Conservation (phyloP, 2,888 invertebrate species). For the Blomia tropicalis region DNA sequence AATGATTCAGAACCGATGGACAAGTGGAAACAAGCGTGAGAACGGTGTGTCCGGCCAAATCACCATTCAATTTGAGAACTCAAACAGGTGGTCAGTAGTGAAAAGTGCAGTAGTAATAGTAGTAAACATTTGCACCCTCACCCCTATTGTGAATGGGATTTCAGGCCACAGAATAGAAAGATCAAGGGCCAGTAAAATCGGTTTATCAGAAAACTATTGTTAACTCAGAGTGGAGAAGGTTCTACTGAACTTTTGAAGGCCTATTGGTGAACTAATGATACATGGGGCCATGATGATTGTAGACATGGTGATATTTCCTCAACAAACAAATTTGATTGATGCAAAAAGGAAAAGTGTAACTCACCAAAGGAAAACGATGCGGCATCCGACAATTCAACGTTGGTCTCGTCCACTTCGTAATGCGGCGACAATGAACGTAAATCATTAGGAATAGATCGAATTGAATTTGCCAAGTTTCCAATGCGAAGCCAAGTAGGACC, state of each 20-base stretch:
- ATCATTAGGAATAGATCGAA: slow-evolving; percentile 1
- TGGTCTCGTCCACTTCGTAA: background rate
- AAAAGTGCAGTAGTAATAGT: background rate
- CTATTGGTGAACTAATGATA: too few relatives aligned
- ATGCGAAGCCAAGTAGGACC: background rate
- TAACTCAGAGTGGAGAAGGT: too few relatives aligned
- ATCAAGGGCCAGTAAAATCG: too few relatives aligned
- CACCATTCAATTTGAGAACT: background rate
- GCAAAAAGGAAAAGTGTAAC: background rate
- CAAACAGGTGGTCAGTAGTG: slow-evolving; percentile 6
- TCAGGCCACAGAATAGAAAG: too few relatives aligned
- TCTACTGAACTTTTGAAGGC: too few relatives aligned
- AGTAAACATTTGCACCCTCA: too few relatives aligned
- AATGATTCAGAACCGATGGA: too few relatives aligned
- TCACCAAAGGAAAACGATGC: background rate
- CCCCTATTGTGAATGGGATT: too few relatives aligned
- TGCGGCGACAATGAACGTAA: background rate
- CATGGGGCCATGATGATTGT: too few relatives aligned
- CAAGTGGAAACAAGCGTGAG: slow-evolving; percentile 15
- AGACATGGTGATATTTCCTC: too few relatives aligned
- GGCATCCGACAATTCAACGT: background rate
- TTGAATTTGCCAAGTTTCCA: background rate
- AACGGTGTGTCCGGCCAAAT: slow-evolving; percentile 5
- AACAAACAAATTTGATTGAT: too few relatives aligned
- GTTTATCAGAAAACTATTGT: too few relatives aligned